These are phyloP conservation scores for Pandion haliaetus DNA, from an alignment of 2,113 vertebrate genomes.

Conservation along the genomic window DNA sequence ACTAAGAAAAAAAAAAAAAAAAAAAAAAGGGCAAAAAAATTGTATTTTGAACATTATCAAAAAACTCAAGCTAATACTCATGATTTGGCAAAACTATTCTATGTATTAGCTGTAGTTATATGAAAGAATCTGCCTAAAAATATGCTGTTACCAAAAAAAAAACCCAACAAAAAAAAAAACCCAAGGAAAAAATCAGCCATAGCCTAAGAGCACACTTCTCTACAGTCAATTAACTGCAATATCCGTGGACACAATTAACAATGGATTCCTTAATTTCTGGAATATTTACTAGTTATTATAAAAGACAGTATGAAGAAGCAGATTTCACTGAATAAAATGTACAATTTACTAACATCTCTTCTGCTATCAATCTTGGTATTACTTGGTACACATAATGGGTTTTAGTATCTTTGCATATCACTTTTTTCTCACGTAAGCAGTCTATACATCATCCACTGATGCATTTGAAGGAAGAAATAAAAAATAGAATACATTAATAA, in stretches of 20 bases:
- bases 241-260: neutral
- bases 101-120: neutral
- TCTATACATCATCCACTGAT: neutral
- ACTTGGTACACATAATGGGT: neutral
- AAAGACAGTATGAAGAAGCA: neutral
- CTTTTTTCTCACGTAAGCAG: neutral
- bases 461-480: neutral
- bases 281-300: neutral
- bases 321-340: neutral
- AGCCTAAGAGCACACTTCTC: neutral
- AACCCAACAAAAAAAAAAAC: no score
- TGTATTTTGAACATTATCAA: neutral
- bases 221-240: neutral
- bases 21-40: neutral
- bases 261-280: neutral
- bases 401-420: neutral
- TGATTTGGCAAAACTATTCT: neutral
- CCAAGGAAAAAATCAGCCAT: neutral
- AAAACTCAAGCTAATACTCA: neutral
- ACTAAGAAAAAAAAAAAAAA: no score
- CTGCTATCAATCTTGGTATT: neutral
- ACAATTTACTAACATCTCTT: neutral
- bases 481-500: neutral
- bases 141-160: neutral
- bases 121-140: neutral